These are phyloP conservation scores for Astyanax mexicanus DNA, from an alignment of 2,797 vertebrate genomes.

Conservation along the genomic window DNA sequence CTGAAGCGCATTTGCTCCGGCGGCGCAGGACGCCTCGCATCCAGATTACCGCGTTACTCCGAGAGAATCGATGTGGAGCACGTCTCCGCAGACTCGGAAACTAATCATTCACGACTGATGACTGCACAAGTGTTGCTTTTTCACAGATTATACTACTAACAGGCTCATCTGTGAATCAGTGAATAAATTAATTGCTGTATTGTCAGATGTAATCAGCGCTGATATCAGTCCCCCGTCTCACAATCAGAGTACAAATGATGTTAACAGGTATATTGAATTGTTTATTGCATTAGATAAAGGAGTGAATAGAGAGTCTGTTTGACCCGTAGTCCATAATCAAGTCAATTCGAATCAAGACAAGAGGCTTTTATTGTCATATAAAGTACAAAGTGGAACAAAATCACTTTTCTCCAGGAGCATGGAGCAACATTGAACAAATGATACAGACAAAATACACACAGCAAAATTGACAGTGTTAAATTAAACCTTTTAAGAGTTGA, in stretches of 20 bases:
- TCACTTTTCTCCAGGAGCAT: too few relatives aligned
- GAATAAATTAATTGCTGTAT: slow-evolving; percentile 22
- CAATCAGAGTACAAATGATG: background rate
- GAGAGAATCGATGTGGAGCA: slow-evolving; percentile 39
- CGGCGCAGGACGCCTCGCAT: slow-evolving; percentile 22
- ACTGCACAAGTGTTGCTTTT: background rate
- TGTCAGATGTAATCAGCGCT: slow-evolving; percentile 32
- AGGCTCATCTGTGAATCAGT: background rate
- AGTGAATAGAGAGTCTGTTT: too few relatives aligned
- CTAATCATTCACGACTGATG: slow-evolving; percentile 27
- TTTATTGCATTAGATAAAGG: too few relatives aligned
- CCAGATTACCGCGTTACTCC: slow-evolving; percentile 43
- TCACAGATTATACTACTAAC: slow-evolving; percentile 1
- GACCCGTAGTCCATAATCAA: too few relatives aligned
- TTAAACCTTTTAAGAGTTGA: too few relatives aligned
- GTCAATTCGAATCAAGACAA: too few relatives aligned
- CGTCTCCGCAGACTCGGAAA: slow-evolving; percentile 24
- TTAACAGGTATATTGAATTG: too few relatives aligned
- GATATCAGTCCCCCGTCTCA: background rate
- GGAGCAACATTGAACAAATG: too few relatives aligned
- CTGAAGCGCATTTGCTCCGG: background rate
- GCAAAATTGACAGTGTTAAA: too few relatives aligned
- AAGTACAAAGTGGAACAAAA: too few relatives aligned
- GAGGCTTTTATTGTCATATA: too few relatives aligned
- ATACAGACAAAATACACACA: too few relatives aligned